Percentiles rank a stretch among this genome's conserved stretches.
Conservation (phyloP, 2,797 vertebrate genomes). For the Notoglanidium macrostoma region DNA sequence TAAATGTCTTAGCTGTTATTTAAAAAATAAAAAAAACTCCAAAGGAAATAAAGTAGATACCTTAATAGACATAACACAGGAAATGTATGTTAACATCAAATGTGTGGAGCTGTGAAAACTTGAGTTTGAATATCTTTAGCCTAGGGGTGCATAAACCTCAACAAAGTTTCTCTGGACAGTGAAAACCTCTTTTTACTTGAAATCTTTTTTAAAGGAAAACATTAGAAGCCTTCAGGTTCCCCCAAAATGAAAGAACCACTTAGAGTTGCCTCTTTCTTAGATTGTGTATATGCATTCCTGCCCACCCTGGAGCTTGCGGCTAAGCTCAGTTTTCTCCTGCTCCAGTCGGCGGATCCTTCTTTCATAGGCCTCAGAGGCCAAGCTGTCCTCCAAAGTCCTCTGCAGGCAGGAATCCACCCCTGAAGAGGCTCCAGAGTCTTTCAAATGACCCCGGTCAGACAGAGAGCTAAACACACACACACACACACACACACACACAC, state of each 20-base stretch:
- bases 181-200: neutral
- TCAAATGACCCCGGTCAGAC: slow-evolving; percentile 89
- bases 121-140: neutral
- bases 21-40: too few relatives aligned
- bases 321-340: slow-evolving; percentile 94
- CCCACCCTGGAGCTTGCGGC: slow-evolving; percentile 94
- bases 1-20: too few relatives aligned
- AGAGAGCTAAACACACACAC: slow-evolving; percentile 77
- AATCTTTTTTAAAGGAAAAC: neutral
- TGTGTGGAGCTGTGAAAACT: neutral
- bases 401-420: slow-evolving; percentile 85
- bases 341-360: slow-evolving; percentile 93
- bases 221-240: neutral
- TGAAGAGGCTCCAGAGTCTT: slow-evolving; percentile 73
- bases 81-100: neutral
- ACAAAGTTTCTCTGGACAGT: neutral
- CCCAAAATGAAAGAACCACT: neutral
- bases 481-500: slow-evolving; percentile 14
- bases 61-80: neutral
- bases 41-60: neutral
- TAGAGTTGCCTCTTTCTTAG: neutral
- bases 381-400: slow-evolving; percentile 89
- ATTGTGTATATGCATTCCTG: neutral
- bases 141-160: neutral
- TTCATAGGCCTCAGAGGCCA: slow-evolving; percentile 96